These are phyloP conservation scores for Pungitius pungitius DNA, from an alignment of 2,113 vertebrate species.

Conservation along the genomic window DNA sequence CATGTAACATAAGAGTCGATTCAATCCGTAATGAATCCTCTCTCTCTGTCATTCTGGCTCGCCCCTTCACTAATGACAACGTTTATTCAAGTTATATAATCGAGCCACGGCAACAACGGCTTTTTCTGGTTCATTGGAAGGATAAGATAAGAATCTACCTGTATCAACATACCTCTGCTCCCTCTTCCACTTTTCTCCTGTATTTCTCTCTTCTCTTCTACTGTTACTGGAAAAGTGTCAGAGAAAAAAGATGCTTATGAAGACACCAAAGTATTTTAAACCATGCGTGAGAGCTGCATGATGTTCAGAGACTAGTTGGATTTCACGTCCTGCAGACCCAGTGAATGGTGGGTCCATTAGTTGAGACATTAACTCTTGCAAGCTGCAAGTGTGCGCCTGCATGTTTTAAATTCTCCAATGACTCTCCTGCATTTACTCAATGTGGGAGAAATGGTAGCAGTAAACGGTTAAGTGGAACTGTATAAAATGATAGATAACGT, in stretches of 20 bases:
- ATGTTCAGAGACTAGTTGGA: slow-evolving; percentile 16
- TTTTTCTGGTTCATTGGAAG: slow-evolving; percentile 87
- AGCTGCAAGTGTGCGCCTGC: not conserved
- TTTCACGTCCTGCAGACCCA: slow-evolving; percentile 7
- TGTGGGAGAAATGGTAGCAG: too few relatives aligned
- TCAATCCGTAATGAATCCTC: slow-evolving; percentile 70
- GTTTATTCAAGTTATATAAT: slow-evolving; percentile 74
- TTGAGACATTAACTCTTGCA: not conserved
- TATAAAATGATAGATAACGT: slow-evolving; percentile 38
- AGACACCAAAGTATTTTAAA: slow-evolving; percentile 9
- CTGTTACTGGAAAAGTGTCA: slow-evolving; percentile 21
- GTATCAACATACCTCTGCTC: slow-evolving; percentile 58
- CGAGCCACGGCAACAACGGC: slow-evolving; percentile 72
- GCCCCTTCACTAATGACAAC: slow-evolving; percentile 70
- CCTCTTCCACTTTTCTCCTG: slow-evolving; percentile 9
- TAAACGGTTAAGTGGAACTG: slow-evolving; percentile 30
- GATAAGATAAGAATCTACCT: slow-evolving; percentile 86
- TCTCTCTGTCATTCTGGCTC: slow-evolving; percentile 65
- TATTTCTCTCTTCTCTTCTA: slow-evolving; percentile 3
- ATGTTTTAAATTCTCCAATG: slow-evolving; percentile 3
- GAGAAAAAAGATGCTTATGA: not conserved
- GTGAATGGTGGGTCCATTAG: slow-evolving; percentile 11
- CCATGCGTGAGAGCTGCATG: not conserved
- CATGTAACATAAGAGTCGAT: slow-evolving; percentile 66
- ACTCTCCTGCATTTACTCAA: slow-evolving; percentile 9